phyloP scores from a whole-genome alignment of 1,140 invertebrate genomes.

The Rhynchophorus ferrugineus region DNA sequence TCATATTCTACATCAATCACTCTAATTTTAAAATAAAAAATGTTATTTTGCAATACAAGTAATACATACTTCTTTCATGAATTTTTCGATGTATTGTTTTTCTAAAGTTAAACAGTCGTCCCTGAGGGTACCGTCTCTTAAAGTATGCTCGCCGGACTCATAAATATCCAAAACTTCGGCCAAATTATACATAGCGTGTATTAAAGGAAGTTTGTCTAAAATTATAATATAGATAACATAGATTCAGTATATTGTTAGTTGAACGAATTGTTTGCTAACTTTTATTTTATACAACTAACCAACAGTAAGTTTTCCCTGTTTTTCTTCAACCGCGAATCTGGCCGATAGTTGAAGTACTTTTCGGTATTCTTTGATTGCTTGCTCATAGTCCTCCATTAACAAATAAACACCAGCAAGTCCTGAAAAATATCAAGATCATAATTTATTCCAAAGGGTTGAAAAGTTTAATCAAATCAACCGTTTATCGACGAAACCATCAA shows the following conservation, averaged over 20 bases:
- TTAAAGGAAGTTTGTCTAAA: constrained; percentile 46
- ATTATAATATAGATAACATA: background rate
- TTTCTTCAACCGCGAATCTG: constrained; percentile 43
- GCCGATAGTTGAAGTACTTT: constrained; percentile 49
- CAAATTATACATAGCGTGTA: constrained; percentile 66
- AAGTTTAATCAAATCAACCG: constrained; percentile 38
- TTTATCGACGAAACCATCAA: constrained; percentile 57
- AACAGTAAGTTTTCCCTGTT: constrained; percentile 33
- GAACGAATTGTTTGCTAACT: no score
- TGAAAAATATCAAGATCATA: constrained; percentile 20
- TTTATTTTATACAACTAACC: no score
- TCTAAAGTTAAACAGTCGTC: constrained; percentile 49
- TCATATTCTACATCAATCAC: no score
- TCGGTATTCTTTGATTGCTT: constrained; percentile 56
- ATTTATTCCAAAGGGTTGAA: background rate
- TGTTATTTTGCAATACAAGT: no score
- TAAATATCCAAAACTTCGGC: constrained; percentile 44
- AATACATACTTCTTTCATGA: constrained; percentile 25
- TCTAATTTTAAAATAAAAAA: background rate
- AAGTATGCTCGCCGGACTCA: constrained; percentile 42
- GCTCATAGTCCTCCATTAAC: constrained; percentile 46
- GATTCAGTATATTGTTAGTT: no score
- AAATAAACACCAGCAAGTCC: constrained; percentile 55
- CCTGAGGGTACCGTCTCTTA: constrained; percentile 46
- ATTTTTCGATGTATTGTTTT: constrained; percentile 54